Base-by-base conservation (phyloP, 1,140 invertebrate genomes). In the Scaptomyza graminum region DNA sequence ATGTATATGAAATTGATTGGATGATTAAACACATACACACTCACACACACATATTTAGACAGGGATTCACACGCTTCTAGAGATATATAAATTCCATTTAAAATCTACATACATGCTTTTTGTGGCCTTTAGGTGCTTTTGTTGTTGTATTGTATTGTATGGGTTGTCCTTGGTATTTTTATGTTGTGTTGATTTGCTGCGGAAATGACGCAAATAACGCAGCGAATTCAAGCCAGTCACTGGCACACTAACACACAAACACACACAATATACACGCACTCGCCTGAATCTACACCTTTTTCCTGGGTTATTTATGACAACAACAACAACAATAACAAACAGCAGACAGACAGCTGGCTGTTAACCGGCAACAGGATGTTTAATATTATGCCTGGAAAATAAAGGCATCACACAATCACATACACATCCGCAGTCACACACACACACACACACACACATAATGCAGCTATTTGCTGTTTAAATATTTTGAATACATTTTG, bases 121-220 rank as follows among this genome's bases (percentile, higher is more conserved):
- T 57, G 59, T 71, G 66, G 61, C 41, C 49, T 50, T 43, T 61
- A 37, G 41, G 56, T 56, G 54, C 54, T 52, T 44, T 63, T 57
- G 22, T 50, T 57, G 22, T 50, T 44, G 49, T 62, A 9, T 4
- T 34, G 34, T 56, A 67, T 62, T 44, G 41, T 18, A 52, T 60
- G 22, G 39, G 28, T 47, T 87, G 83, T 79, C 64, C 74, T 67
- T 75, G 83, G 52, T 13, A 60, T 80, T 84, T 76, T 63, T 34
- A 7, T 34, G 63, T 68, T 80, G 59, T 49, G 57, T 73, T 79
- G 83, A 87, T 87, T 87, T 83, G 75, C 83, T 57, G 70, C 83
- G 83, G 82, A 87, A 87, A 87, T 87, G 82, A 83, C 75, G 82
- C 82, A 87, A 87, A 87, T 87, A 87, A 79, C 79, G 78, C 81